Percentiles rank a stretch among this genome's conserved stretches.
Conservation (phyloP, 2,113 vertebrate genomes). For the Amia ocellicauda region DNA sequence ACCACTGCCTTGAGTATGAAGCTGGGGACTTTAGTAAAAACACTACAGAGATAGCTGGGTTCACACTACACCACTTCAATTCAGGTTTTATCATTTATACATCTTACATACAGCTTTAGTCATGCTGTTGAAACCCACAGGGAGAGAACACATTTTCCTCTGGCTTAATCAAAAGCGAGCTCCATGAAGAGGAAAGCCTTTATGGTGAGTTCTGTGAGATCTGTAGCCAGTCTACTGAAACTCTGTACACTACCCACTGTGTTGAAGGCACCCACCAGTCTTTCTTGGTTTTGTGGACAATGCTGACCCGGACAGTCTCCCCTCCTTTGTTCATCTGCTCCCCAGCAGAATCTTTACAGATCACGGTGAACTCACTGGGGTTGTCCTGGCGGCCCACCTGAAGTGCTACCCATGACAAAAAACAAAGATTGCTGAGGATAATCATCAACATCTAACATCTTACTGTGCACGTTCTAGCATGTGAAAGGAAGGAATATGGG, state of each 20-base stretch:
- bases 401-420: constrained; percentile 59
- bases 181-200: too few species aligned
- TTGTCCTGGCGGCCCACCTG: constrained; percentile 63
- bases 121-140: too few species aligned
- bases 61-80: too few species aligned
- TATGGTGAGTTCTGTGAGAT: background rate
- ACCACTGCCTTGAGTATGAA: too few species aligned
- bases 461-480: too few species aligned
- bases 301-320: constrained; percentile 67
- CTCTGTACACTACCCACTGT: background rate
- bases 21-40: too few species aligned
- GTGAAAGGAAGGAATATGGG: background rate
- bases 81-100: too few species aligned
- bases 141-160: too few species aligned
- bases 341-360: constrained; percentile 70
- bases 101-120: too few species aligned
- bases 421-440: constrained; percentile 11
- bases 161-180: too few species aligned
- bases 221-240: background rate
- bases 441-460: too few species aligned
- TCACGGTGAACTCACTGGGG: constrained; percentile 68
- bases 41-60: too few species aligned
- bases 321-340: constrained; percentile 72
- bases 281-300: constrained; percentile 75
- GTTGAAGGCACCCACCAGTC: constrained; percentile 64